Conservation (phyloP, 2,888 invertebrate genomes). For the Amphiduros pacificus region DNA sequence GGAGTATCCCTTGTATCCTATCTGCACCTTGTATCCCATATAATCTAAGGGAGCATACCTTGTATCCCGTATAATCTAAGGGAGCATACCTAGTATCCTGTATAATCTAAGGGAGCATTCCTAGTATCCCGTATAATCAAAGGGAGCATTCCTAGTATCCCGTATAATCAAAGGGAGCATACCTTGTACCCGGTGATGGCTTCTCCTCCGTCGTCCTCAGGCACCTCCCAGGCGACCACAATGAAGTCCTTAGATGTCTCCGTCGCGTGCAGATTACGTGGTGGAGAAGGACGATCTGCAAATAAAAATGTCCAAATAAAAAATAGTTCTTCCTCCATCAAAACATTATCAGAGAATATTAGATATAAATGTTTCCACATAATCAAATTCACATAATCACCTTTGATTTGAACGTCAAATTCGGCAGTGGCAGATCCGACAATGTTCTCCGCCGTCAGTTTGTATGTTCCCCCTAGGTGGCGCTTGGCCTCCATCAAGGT, state of each 20-base stretch:
- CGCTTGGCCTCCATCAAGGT: slow-evolving; percentile 29
- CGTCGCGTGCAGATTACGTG: slow-evolving; percentile 40
- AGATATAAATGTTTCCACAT: background rate
- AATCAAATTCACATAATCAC: slow-evolving; percentile 9
- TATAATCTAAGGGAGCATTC: no score
- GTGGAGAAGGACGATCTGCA: slow-evolving; percentile 51
- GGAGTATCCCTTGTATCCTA: no score
- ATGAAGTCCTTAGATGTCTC: slow-evolving; percentile 42
- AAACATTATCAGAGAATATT: background rate
- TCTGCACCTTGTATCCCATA: no score
- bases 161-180: no score
- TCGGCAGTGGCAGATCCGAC: slow-evolving; percentile 30
- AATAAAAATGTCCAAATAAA: no score
- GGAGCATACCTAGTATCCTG: no score
- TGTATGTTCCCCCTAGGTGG: slow-evolving; percentile 51
- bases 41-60: no score
- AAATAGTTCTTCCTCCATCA: background rate
- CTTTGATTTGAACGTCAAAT: slow-evolving; percentile 27
- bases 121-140: no score
- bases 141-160: slow-evolving; percentile 45
- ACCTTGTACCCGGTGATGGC: slow-evolving; percentile 52
- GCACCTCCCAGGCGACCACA: slow-evolving; percentile 58
- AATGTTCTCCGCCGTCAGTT: slow-evolving; percentile 28
- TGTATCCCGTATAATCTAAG: no score
- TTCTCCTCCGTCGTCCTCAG: slow-evolving; percentile 57